These are phyloP conservation scores for Drosophila tanythrix DNA, from an alignment of 2,888 invertebrate species.

Conservation along the genomic window DNA sequence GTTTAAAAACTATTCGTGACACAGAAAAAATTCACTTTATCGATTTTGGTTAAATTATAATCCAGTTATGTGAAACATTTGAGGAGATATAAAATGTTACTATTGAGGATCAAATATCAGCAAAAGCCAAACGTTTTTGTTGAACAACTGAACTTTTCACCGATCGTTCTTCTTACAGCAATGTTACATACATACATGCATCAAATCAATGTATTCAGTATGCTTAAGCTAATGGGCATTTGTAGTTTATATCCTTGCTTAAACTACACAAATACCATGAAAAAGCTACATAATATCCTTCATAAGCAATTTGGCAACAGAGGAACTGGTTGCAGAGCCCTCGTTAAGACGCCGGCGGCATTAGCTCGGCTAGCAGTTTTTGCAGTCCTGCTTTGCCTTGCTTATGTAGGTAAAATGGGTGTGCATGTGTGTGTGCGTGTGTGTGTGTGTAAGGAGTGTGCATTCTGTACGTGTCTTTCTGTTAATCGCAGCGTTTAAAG, in stretches of 20 bases:
- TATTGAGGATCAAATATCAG: neutral
- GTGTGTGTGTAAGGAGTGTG: conserved; percentile 14
- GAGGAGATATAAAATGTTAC: neutral
- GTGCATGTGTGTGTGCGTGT: conserved; percentile 5
- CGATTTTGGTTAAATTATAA: no score
- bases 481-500: conserved; percentile 74
- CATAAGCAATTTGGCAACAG: neutral
- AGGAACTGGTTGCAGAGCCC: conserved; percentile 7
- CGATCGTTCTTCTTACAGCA: no score
- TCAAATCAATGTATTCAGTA: no score
- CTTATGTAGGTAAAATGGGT: conserved; percentile 30
- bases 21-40: no score
- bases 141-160: neutral
- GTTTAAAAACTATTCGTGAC: conserved; percentile 1
- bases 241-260: neutral
- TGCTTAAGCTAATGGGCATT: neutral
- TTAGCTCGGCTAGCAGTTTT: conserved; percentile 32
- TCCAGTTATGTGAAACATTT: neutral
- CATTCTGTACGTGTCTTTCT: conserved; percentile 71
- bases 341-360: conserved; percentile 2
- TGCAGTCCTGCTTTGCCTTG: conserved; percentile 56
- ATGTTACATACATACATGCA: no score
- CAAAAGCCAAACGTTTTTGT: neutral
- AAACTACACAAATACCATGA: neutral
- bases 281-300: neutral